Conservation (phyloP, 2,113 vertebrate species). For the Sander vitreus region DNA sequence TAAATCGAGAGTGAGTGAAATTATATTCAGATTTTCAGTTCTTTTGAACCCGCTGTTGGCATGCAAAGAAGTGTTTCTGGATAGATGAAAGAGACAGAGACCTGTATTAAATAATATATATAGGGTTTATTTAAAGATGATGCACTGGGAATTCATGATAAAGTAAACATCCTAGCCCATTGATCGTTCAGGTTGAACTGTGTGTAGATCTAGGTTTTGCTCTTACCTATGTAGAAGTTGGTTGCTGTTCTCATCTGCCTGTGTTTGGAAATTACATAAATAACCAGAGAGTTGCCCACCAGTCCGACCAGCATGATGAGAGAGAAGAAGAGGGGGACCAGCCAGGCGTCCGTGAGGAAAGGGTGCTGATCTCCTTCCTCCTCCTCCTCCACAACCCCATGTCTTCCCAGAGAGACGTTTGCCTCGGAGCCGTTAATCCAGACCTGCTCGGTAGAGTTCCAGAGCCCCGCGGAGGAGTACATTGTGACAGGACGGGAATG, state of each 20-base stretch:
- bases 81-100: slow-evolving; percentile 32
- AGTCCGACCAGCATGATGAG: slow-evolving; percentile 89
- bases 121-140: neutral
- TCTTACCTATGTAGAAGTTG: slow-evolving; percentile 88
- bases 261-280: slow-evolving; percentile 89
- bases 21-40: neutral
- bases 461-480: slow-evolving; percentile 61
- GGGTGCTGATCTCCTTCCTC: slow-evolving; percentile 81
- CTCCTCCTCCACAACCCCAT: neutral
- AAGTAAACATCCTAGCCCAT: neutral
- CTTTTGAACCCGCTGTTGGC: slow-evolving; percentile 14
- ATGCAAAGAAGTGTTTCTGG: neutral
- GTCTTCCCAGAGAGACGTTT: slow-evolving; percentile 72
- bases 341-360: slow-evolving; percentile 88
- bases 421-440: slow-evolving; percentile 72
- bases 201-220: neutral
- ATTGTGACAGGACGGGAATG: slow-evolving; percentile 31
- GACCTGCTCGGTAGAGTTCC: slow-evolving; percentile 79
- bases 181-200: neutral
- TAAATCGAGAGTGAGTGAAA: neutral
- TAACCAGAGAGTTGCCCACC: slow-evolving; percentile 88
- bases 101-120: slow-evolving; percentile 19
- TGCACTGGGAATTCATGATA: neutral
- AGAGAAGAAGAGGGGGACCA: slow-evolving; percentile 88
- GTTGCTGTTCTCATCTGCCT: slow-evolving; percentile 89